These are phyloP conservation scores for Chloropsis hardwickii DNA, from an alignment of 2,113 vertebrate genomes.

Conservation along the genomic window DNA sequence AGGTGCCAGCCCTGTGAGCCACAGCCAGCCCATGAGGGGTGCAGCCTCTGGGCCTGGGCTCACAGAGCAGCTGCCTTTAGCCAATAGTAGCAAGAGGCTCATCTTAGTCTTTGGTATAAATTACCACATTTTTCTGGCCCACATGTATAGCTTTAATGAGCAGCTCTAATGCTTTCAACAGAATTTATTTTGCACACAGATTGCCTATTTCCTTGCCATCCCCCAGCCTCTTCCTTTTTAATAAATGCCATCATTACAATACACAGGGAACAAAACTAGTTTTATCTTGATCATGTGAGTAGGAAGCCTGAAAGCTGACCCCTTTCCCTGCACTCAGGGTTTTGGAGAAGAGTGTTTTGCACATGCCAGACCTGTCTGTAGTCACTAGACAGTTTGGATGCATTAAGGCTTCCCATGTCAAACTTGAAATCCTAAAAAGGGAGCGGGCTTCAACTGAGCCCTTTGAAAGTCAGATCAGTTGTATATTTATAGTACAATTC, in stretches of 20 bases:
- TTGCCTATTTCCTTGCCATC: neutral
- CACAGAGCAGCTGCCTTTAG: neutral
- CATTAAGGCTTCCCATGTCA: neutral
- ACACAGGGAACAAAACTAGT: neutral
- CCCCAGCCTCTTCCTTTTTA: neutral
- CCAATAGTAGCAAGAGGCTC: neutral
- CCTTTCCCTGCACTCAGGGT: neutral
- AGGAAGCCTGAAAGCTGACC: neutral
- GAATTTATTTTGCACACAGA: constrained; percentile 11
- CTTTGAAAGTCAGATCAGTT: neutral
- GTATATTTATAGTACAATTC: neutral
- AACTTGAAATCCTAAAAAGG: neutral
- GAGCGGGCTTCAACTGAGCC: neutral
- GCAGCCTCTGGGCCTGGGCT: neutral
- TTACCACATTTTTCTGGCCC: neutral
- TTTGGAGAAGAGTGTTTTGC: neutral
- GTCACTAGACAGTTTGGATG: neutral
- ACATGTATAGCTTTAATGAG: neutral
- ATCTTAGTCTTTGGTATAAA: neutral
- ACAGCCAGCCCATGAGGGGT: neutral
- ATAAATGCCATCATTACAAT: constrained; percentile 3
- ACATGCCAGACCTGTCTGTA: neutral
- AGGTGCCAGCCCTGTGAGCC: neutral
- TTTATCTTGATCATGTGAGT: neutral
- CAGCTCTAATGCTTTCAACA: neutral